Base-by-base conservation (phyloP, 2,797 vertebrate genomes). In the Pangasius macronema region DNA sequence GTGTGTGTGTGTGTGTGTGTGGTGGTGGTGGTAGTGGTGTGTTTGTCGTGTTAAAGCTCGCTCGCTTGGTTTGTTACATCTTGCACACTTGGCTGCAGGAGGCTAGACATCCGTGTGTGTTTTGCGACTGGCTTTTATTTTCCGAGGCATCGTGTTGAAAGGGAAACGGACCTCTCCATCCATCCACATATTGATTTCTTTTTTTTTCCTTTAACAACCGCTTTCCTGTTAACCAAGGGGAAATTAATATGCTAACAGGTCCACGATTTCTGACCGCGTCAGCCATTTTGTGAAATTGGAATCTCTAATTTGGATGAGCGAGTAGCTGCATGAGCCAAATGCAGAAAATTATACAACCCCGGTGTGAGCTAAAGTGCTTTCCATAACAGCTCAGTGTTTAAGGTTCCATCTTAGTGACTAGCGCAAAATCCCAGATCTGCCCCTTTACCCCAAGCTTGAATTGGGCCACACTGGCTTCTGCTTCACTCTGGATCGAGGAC, bases 51-150 rank as follows among this genome's bases (percentile, higher is more conserved):
- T 88, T 88, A 82, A 85, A 87, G 88, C 70, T 88, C 87, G 67
- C 73, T 88, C 80, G 88, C 90, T 89, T 89, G 88, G 87, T 89
- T 86, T 91, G 87, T 80, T 80, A 9, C 84, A 82, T 88, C 85
- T 90, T 87, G 89, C 88, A 91, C 89, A 86, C 59, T 53, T 91
- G 86, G 90, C 88, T 90, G 88, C 89, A 86, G 89, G 83, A 85
- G 82, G 87, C 80, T 89, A 88, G 84, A 86, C 87, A 73, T 83
- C 51, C 72, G 72, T 86, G 87, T 83, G 88, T 81, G 86, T 86
- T 84, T 86, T 88, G 86, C 82, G 55, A 75, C 85, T 84, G 81
- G 87, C 87, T 85, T 75, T 9, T 57, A 42, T 36, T 24, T 11
- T 24, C 67, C 55, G 67, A 72, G 61, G 33, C 55, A 39, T 68